phyloP scores from a whole-genome alignment of 2,113 vertebrate species.

The Callipepla californica region DNA sequence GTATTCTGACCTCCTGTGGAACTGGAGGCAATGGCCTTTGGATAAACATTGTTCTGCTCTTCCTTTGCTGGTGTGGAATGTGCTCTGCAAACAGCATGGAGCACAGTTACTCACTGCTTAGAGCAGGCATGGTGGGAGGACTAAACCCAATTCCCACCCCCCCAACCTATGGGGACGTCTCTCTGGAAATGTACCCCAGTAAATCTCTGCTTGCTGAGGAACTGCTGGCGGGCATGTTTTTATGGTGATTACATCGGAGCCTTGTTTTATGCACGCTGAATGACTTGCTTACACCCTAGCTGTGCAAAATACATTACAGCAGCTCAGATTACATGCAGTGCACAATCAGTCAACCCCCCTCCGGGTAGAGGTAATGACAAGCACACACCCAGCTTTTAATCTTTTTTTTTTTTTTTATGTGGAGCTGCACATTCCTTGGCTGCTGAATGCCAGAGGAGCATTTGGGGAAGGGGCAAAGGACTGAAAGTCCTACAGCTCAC shows the following conservation, averaged over 20 bases:
- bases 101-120: not conserved
- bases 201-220: conserved; percentile 58
- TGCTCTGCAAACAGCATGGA: not conserved
- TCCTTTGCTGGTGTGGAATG: not conserved
- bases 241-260: conserved; percentile 36
- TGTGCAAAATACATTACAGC: conserved; percentile 67
- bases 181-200: conserved; percentile 41
- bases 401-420: conserved; percentile 31
- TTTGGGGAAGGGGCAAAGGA: not conserved
- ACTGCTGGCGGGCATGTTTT: conserved; percentile 57
- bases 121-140: not conserved
- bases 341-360: conserved; percentile 55
- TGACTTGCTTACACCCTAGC: conserved; percentile 54
- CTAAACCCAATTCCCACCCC: not conserved
- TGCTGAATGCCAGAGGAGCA: conserved; percentile 2
- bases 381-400: conserved; percentile 71
- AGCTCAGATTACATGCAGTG: conserved; percentile 50
- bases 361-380: conserved; percentile 57
- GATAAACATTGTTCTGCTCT: not conserved
- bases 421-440: conserved; percentile 67
- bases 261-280: conserved; percentile 54
- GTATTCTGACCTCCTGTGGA: not conserved
- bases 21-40: not conserved
- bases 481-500: not conserved
- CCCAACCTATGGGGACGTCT: not conserved